Evolutionary conservation across 2,113 vertebrate genomes (phyloP).

Genomic region (Danionella cerebrum): DNA sequence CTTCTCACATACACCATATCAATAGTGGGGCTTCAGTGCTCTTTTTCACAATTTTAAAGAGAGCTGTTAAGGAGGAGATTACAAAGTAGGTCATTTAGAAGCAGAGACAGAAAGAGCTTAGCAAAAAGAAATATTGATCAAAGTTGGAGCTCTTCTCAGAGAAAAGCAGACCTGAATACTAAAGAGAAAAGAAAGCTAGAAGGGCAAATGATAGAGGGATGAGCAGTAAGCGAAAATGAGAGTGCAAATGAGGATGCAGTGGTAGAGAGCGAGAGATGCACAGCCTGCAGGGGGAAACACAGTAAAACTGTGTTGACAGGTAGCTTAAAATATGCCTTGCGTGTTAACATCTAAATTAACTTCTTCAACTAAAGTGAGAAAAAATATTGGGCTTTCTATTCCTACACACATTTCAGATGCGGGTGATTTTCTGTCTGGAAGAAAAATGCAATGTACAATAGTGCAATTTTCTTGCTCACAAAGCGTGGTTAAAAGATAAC

Average conservation of each 20-base stretch:
- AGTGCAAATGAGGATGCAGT: neutral
- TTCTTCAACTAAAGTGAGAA: neutral
- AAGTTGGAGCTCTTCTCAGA: slow-evolving; percentile 9
- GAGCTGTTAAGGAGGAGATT: slow-evolving; percentile 30
- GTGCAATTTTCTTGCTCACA: no score
- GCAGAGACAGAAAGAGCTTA: slow-evolving; percentile 17
- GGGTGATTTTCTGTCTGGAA: no score
- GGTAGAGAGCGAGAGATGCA: neutral
- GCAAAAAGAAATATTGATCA: slow-evolving; percentile 35
- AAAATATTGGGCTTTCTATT: no score
- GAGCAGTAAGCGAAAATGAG: neutral
- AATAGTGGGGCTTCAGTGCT: slow-evolving; percentile 12
- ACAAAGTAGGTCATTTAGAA: slow-evolving; percentile 51
- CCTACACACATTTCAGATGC: no score
- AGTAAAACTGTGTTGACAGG: neutral
- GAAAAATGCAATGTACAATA: no score
- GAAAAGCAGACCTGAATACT: neutral
- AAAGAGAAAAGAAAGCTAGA: neutral
- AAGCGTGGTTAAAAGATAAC: no score
- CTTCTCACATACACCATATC: slow-evolving; percentile 24
- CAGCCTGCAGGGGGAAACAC: neutral
- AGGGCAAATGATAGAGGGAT: neutral
- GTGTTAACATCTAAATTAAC: neutral
- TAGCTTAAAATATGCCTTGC: neutral
- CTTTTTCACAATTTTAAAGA: neutral